phyloP scores from a whole-genome alignment of 2,113 vertebrate genomes.

The Holacanthus passer region DNA sequence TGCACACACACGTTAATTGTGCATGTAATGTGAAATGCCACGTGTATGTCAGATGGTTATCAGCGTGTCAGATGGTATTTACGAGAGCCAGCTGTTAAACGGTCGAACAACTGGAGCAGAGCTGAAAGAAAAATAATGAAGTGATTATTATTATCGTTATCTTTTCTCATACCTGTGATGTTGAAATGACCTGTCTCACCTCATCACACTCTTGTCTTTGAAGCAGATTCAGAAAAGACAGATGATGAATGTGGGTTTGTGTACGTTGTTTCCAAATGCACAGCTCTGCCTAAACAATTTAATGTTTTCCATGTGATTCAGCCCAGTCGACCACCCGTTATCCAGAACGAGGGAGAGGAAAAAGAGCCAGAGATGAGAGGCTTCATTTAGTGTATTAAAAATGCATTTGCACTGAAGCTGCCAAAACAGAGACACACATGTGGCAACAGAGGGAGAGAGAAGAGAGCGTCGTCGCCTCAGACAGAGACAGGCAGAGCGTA shows the following conservation, averaged over 20 bases:
- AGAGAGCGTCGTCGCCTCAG: neutral
- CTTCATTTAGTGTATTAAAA: conserved; percentile 46
- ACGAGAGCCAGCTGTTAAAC: conserved; percentile 34
- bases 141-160: neutral
- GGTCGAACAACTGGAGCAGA: conserved; percentile 6
- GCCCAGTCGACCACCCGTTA: conserved; percentile 61
- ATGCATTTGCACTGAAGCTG: conserved; percentile 26
- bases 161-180: neutral
- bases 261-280: conserved; percentile 37
- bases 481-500: conserved; percentile 39
- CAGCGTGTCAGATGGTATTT: conserved; percentile 33
- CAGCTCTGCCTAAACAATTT: conserved; percentile 48
- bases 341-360: neutral
- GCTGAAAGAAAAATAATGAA: neutral
- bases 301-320: conserved; percentile 51
- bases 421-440: neutral
- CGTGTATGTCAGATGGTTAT: conserved; percentile 42
- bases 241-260: conserved; percentile 40
- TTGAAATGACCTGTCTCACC: neutral
- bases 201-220: neutral
- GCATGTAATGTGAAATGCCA: conserved; percentile 47
- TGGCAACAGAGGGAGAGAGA: neutral
- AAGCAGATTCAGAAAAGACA: conserved; percentile 9
- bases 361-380: conserved; percentile 41
- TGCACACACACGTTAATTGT: neutral